Conservation (phyloP, 2,113 vertebrate species). For the Leptobrachium ailaonicum region DNA sequence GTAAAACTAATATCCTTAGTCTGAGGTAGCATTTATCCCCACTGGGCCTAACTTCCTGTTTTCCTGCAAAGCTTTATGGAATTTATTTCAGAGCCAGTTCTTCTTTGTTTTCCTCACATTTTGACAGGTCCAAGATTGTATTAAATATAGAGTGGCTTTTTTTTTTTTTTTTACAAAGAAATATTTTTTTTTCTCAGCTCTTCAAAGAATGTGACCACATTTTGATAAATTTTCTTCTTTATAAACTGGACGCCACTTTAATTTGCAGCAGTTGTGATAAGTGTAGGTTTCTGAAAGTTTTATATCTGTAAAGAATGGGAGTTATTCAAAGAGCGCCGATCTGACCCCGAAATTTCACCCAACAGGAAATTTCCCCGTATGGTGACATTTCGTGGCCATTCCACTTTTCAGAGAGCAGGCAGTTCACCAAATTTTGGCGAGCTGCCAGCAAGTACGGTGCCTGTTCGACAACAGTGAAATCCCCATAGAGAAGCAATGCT, state of each 20-base stretch:
- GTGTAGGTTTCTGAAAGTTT: not conserved
- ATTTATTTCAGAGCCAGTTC: slow-evolving; percentile 25
- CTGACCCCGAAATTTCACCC: too few relatives aligned
- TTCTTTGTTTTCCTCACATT: slow-evolving; percentile 27
- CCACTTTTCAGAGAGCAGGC: too few relatives aligned
- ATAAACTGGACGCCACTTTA: not conserved
- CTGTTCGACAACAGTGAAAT: too few relatives aligned
- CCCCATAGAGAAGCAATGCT: too few relatives aligned
- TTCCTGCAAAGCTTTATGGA: slow-evolving; percentile 45
- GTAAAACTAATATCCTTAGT: slow-evolving; percentile 45
- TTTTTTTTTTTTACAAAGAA: not conserved
- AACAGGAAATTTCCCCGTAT: too few relatives aligned
- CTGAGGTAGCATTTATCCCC: slow-evolving; percentile 50
- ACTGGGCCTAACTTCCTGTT: slow-evolving; percentile 48
- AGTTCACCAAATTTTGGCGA: too few relatives aligned
- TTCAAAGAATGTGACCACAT: not conserved
- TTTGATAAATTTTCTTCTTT: not conserved
- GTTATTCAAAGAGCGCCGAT: too few relatives aligned
- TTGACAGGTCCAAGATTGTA: slow-evolving; percentile 32
- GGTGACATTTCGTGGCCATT: too few relatives aligned
- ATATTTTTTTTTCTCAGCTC: not conserved
- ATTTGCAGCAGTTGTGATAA: not conserved
- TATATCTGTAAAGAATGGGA: too few relatives aligned
- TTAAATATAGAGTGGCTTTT: not conserved
- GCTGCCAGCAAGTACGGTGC: too few relatives aligned